Conservation (phyloP, 2,113 vertebrate genomes). For the Petrocephalus microphthalmus region DNA sequence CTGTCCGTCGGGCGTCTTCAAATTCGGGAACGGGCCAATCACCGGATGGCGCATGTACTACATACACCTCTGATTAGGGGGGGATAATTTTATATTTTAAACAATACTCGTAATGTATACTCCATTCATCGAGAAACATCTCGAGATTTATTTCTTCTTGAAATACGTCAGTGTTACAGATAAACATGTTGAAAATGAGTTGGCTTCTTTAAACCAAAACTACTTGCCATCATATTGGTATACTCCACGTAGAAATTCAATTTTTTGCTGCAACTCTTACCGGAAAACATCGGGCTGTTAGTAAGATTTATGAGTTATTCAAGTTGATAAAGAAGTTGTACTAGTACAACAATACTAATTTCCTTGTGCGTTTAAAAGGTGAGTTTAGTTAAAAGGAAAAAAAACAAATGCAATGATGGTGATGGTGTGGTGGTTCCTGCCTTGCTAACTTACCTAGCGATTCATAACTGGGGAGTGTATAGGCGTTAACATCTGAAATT, state of each 20-base stretch:
- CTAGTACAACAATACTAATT: not conserved
- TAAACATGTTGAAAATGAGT: not conserved
- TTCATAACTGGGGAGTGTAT: not conserved
- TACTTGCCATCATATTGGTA: constrained; percentile 17
- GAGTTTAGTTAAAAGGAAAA: not conserved
- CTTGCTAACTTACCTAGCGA: not conserved
- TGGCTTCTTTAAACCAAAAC: not conserved
- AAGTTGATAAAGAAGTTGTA: not conserved
- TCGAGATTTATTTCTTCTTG: not conserved
- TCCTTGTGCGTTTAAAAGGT: not conserved
- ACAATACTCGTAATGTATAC: not conserved
- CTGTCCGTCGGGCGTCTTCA: not conserved
- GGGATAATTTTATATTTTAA: not conserved
- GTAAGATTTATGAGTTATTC: not conserved
- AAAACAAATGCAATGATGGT: not conserved
- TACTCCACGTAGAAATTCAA: constrained; percentile 34
- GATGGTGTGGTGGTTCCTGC: not conserved
- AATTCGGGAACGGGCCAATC: not conserved
- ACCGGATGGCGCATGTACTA: not conserved
- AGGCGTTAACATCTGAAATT: not conserved
- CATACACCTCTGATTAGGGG: not conserved
- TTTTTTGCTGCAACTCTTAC: not conserved
- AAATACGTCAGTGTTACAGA: not conserved
- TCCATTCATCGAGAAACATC: not conserved
- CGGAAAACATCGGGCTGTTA: not conserved